phyloP scores from a whole-genome alignment of 2,797 vertebrate genomes.

The Rhincodon typus region DNA sequence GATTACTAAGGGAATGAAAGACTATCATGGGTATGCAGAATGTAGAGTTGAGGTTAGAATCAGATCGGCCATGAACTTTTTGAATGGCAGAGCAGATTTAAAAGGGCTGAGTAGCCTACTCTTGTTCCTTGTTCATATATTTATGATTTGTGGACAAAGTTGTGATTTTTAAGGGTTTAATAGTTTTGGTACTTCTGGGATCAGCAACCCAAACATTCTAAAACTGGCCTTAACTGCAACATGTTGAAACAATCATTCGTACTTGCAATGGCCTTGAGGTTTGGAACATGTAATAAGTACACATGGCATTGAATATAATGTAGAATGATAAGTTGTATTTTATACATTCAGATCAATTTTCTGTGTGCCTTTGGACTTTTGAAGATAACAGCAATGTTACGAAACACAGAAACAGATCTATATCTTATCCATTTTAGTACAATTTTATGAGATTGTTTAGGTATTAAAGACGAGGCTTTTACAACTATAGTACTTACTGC shows the following conservation, averaged over 20 bases:
- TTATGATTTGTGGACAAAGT: no score
- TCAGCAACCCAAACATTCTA: background rate
- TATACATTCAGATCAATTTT: background rate
- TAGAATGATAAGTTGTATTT: background rate
- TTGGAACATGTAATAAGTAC: background rate
- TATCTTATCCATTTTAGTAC: background rate
- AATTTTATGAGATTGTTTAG: background rate
- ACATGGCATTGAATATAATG: background rate
- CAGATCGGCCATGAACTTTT: no score
- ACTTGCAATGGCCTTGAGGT: background rate
- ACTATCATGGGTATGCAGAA: no score
- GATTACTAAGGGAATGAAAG: no score
- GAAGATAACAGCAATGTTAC: background rate
- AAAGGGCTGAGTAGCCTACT: no score
- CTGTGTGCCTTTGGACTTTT: background rate
- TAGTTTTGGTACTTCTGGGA: background rate
- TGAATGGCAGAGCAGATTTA: no score
- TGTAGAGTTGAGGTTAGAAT: no score
- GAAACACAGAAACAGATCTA: background rate
- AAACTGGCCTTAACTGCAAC: background rate
- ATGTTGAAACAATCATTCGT: background rate
- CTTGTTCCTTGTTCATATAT: no score
- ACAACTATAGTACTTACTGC: background rate
- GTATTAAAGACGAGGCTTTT: no score
- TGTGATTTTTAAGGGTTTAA: background rate